Evolutionary conservation across 2,888 invertebrate species (phyloP), one percentile per base, ranked within the genome.

Genomic region (Athrips mouffetella): DNA sequence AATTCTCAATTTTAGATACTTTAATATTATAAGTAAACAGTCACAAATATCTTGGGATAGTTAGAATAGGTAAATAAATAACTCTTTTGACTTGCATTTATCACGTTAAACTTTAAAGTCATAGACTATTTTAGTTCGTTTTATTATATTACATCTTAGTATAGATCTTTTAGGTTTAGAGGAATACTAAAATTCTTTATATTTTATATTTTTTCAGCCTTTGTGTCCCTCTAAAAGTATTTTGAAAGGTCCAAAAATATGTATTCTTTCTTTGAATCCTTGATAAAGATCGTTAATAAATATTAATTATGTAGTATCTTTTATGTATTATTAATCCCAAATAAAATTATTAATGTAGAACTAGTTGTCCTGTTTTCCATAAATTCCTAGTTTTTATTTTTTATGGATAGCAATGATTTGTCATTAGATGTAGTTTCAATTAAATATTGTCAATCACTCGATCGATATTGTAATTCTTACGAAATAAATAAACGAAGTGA

Each of bases 221-320:
- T n/a, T n/a, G n/a, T n/a, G n/a, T n/a, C n/a, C n/a, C n/a, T n/a
- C n/a, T n/a, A n/a, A n/a, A 84, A 71, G 70, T 70, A 67, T 76
- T 83, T 87, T 73, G 86, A 81, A 87, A 77, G 70, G 74, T 68
- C 73, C 76, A 85, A 77, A 58, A 31, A 11, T 44, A 21, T 20
- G 21, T 40, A 48, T 10, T 10, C 20, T n/a, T 18, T n/a, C 10
- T 76, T 83, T 77, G 77, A 66, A 71, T 73, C 75, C 84, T 85
- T 73, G 78, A 87, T 69, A 74, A 62, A 70, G n/a, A n/a, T n/a
- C n/a, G n/a, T 67, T 77, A 85, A 85, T 86, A 85, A 61, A 55
- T 45, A 21, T n/a, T n/a, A 44, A 21, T 8, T 50, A 56, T 59
- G 48, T 58, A 57, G 57, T 53, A n/a, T n/a, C n/a, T 50, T 56